These are phyloP conservation scores for Sakesphorus luctuosus DNA, from an alignment of 2,113 vertebrate genomes.

Conservation along the genomic window DNA sequence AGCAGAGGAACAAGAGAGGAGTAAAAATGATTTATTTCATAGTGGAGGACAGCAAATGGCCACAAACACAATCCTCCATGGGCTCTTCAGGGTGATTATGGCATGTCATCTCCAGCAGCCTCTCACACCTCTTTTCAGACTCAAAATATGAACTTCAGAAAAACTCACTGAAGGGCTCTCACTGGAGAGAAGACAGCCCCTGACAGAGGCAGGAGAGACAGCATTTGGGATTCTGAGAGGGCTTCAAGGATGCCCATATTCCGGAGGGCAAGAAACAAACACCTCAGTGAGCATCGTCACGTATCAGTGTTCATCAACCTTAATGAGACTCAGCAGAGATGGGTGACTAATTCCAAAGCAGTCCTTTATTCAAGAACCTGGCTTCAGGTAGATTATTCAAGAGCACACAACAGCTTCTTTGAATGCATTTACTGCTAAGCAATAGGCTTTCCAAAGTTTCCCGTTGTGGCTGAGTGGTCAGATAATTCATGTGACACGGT, in stretches of 20 bases:
- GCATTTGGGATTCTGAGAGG: not conserved
- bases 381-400: constrained; percentile 3
- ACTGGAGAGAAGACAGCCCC: not conserved
- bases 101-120: not conserved
- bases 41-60: not conserved
- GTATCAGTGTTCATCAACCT: not conserved
- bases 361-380: not conserved
- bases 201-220: not conserved
- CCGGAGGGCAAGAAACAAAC: not conserved
- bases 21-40: not conserved
- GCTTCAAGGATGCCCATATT: not conserved
- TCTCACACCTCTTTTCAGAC: not conserved
- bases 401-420: not conserved
- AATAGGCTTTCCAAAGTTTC: not conserved
- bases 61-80: not conserved
- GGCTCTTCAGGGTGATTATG: not conserved
- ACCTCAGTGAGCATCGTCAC: not conserved
- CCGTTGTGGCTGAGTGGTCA: constrained; percentile 16
- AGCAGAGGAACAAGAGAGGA: not conserved
- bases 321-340: not conserved
- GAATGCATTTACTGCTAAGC: not conserved
- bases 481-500: constrained; percentile 30
- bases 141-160: not conserved
- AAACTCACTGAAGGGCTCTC: not conserved
- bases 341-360: constrained; percentile 14